Evolutionary conservation across 2,797 vertebrate species (phyloP).

Genomic region (Sus cebifrons): DNA sequence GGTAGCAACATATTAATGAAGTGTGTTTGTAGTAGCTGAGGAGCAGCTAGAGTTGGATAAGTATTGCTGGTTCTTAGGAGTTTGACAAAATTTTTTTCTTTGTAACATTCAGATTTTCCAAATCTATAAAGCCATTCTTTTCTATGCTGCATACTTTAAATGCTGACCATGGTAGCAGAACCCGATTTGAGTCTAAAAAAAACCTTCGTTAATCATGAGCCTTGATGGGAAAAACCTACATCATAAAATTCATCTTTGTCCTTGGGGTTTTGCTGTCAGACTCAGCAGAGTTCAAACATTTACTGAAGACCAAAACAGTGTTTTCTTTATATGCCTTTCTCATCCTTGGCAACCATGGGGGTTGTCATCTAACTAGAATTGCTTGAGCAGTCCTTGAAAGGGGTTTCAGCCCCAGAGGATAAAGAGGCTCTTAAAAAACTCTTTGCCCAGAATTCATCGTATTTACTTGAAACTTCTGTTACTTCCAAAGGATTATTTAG

Average conservation of each 20-base stretch:
- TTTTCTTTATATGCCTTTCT: constrained; percentile 72
- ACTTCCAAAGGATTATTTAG: constrained; percentile 72
- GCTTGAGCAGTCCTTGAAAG: constrained; percentile 53
- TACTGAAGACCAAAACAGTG: constrained; percentile 63
- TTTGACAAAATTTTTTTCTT: constrained; percentile 33
- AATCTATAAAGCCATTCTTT: constrained; percentile 36
- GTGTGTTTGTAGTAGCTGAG: constrained; percentile 40
- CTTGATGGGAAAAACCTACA: constrained; percentile 81
- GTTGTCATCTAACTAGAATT: constrained; percentile 35
- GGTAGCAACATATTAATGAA: constrained; percentile 9
- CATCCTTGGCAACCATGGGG: constrained; percentile 62
- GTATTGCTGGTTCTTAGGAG: constrained; percentile 49
- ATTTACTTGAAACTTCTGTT: constrained; percentile 73
- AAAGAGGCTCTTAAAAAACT: constrained; percentile 69
- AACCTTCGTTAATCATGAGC: neutral
- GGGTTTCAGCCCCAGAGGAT: constrained; percentile 38
- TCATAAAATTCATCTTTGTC: constrained; percentile 77
- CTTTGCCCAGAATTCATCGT: constrained; percentile 64
- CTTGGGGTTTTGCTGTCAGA: constrained; percentile 67
- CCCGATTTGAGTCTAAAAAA: constrained; percentile 47
- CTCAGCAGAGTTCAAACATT: constrained; percentile 81
- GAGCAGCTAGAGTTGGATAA: neutral
- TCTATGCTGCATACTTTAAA: constrained; percentile 58
- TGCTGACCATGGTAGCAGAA: constrained; percentile 75
- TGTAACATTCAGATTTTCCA: neutral